These are phyloP conservation scores for Tetropium fuscum DNA, from an alignment of 2,888 invertebrate species.

Conservation along the genomic window DNA sequence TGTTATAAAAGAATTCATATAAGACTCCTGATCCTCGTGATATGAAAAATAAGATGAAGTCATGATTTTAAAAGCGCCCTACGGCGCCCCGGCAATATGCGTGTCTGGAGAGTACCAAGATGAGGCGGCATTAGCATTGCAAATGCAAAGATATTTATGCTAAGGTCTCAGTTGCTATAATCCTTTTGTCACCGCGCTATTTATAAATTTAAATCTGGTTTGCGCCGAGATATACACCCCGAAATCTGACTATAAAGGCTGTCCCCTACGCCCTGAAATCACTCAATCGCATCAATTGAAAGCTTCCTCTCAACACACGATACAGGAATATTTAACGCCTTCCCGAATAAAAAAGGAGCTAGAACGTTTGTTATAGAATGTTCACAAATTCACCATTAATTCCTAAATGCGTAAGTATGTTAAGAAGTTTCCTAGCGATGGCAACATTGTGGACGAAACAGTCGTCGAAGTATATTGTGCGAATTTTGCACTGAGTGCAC, in stretches of 20 bases:
- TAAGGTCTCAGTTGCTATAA: constrained; percentile 43
- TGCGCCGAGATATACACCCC: constrained; percentile 22
- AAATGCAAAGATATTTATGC: constrained; percentile 43
- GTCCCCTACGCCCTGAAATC: too few species aligned
- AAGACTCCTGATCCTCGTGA: constrained; percentile 41
- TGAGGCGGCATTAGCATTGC: constrained; percentile 57
- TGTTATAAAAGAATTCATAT: constrained; percentile 31
- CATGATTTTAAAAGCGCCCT: constrained; percentile 53
- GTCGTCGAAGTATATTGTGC: too few species aligned
- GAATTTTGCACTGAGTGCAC: too few species aligned
- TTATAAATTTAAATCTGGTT: constrained; percentile 48
- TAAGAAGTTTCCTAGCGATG: too few species aligned
- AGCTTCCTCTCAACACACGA: too few species aligned
- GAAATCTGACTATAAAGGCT: constrained; percentile 12
- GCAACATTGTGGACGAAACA: too few species aligned
- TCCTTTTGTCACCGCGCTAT: constrained; percentile 45
- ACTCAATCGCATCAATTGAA: too few species aligned
- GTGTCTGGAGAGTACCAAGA: constrained; percentile 46
- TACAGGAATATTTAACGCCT: too few species aligned
- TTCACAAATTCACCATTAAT: too few species aligned
- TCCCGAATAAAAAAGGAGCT: too few species aligned
- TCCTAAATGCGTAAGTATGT: too few species aligned
- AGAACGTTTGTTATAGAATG: too few species aligned
- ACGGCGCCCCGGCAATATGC: constrained; percentile 52
- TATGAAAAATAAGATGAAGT: constrained; percentile 54